These are phyloP conservation scores for Atethmia centrago DNA, from an alignment of 2,888 invertebrate genomes.

Conservation along the genomic window DNA sequence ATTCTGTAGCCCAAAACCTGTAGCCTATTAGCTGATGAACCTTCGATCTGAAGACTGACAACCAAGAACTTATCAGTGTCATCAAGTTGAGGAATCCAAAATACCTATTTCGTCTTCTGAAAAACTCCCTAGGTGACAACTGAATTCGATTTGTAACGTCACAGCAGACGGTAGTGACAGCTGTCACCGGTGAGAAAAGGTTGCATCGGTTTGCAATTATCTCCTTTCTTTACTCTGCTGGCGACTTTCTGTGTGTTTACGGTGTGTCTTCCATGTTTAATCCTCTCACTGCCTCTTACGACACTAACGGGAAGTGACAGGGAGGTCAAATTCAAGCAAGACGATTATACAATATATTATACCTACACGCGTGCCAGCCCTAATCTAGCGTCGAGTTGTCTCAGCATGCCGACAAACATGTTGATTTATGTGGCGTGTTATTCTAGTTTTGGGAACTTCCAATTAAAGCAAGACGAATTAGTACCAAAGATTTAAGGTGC, in stretches of 20 bases:
- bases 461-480: constrained; percentile 67
- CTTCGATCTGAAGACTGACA: no score
- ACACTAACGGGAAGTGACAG: constrained; percentile 52
- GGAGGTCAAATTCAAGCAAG: constrained; percentile 40
- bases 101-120: background rate
- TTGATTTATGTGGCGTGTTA: constrained; percentile 72
- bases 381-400: constrained; percentile 73
- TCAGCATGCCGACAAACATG: constrained; percentile 69
- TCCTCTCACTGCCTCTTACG: constrained; percentile 26
- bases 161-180: background rate
- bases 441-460: constrained; percentile 69
- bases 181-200: constrained; percentile 8
- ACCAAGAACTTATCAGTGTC: background rate
- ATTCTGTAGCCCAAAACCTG: background rate
- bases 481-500: constrained; percentile 61
- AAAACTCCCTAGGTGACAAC: background rate
- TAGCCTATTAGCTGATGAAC: background rate
- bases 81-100: background rate
- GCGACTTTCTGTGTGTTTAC: background rate
- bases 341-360: constrained; percentile 43
- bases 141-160: background rate
- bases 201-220: constrained; percentile 14
- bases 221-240: background rate
- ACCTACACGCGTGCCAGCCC: constrained; percentile 60
- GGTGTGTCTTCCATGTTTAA: constrained; percentile 15